Evolutionary conservation across 2,797 vertebrate species (phyloP).

Genomic region (Fundulus diaphanus): DNA sequence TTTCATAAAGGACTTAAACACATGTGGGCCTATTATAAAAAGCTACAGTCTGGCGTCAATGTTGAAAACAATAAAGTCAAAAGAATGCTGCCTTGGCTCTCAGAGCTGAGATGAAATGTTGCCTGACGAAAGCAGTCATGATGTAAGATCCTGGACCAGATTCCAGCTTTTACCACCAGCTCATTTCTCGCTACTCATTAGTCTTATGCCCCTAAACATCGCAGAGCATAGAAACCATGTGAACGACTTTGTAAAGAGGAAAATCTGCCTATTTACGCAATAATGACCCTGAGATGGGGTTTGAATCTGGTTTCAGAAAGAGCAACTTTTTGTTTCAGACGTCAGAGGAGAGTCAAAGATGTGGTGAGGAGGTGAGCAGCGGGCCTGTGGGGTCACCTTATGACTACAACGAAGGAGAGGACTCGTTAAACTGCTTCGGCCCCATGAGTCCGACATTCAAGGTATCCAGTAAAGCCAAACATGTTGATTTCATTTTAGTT

Average conservation of each 20-base stretch:
- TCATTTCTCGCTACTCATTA: conserved; percentile 26
- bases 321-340: conserved; percentile 21
- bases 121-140: conserved; percentile 32
- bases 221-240: background rate
- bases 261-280: background rate
- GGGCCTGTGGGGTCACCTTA: conserved; percentile 37
- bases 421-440: conserved; percentile 73
- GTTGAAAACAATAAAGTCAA: conserved; percentile 43
- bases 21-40: conserved; percentile 9
- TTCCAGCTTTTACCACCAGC: conserved; percentile 28
- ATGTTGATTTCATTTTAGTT: background rate
- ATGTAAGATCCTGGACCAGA: conserved; percentile 35
- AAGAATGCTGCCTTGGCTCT: conserved; percentile 34
- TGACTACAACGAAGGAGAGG: conserved; percentile 57
- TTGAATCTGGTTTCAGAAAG: background rate
- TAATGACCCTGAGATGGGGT: too few relatives aligned
- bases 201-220: conserved; percentile 17
- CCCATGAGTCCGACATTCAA: conserved; percentile 86
- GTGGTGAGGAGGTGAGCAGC: conserved; percentile 50
- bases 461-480: conserved; percentile 68
- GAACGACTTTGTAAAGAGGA: background rate
- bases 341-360: conserved; percentile 55
- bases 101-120: conserved; percentile 12
- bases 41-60: conserved; percentile 27
- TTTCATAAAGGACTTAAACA: conserved; percentile 33